A percentile compares a stretch with the other conserved stretches of the same genome.
Conservation (phyloP, 2,888 invertebrate species). For the Erebia ligea region DNA sequence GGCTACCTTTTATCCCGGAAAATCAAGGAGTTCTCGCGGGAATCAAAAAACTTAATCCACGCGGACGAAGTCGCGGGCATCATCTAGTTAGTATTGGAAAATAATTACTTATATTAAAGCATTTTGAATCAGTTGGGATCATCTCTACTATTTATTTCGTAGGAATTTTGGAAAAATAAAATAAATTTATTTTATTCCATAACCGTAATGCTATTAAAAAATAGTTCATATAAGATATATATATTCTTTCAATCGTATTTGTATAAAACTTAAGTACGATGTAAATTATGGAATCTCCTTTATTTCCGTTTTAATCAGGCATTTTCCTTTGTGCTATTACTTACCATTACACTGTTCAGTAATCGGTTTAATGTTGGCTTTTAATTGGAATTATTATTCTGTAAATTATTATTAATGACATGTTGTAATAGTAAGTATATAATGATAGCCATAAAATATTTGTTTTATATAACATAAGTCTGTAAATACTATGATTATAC, state of each 20-base stretch:
- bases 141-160: background rate
- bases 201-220: constrained; percentile 1
- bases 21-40: no score
- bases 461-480: constrained; percentile 82
- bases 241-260: constrained; percentile 66
- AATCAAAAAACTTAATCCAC: no score
- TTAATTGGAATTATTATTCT: constrained; percentile 75
- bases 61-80: no score
- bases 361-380: constrained; percentile 79
- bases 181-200: background rate
- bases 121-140: background rate
- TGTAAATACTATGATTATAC: constrained; percentile 83
- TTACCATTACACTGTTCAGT: constrained; percentile 68
- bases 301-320: constrained; percentile 72
- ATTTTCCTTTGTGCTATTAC: constrained; percentile 73
- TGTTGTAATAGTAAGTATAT: constrained; percentile 81
- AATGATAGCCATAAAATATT: constrained; percentile 82
- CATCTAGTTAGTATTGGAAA: background rate
- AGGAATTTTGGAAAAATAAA: background rate
- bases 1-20: no score
- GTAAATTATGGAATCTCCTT: constrained; percentile 80
- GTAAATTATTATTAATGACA: constrained; percentile 79
- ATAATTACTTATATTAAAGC: background rate
- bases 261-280: constrained; percentile 74
- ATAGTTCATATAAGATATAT: constrained; percentile 51